A percentile compares a stretch with the other conserved stretches of the same genome.
Conservation (phyloP, 2,888 invertebrate species). For the Diloba caeruleocephala region DNA sequence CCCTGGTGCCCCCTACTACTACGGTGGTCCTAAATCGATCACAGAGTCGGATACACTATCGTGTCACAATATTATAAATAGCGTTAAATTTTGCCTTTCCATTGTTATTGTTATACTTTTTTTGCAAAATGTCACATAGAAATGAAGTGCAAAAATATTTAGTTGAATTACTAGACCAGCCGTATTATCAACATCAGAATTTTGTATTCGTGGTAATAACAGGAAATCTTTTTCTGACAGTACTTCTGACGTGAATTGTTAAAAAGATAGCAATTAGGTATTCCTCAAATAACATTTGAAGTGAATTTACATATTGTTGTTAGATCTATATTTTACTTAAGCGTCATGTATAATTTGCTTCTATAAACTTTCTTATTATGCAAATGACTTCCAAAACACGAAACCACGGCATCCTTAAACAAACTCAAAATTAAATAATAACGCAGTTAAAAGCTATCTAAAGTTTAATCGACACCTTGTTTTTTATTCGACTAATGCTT, state of each 20-base stretch:
- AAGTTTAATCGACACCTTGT: slow-evolving; percentile 81
- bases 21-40: slow-evolving; percentile 75
- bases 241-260: not conserved
- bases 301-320: slow-evolving; percentile 24
- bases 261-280: slow-evolving; percentile 15
- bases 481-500: slow-evolving; percentile 81
- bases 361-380: slow-evolving; percentile 56
- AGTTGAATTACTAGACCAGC: slow-evolving; percentile 34
- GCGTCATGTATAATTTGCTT: slow-evolving; percentile 47
- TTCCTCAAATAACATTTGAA: slow-evolving; percentile 24
- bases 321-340: slow-evolving; percentile 40
- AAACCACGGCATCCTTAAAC: slow-evolving; percentile 68
- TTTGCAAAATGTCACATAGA: slow-evolving; percentile 29
- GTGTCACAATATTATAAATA: slow-evolving; percentile 83
- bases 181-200: slow-evolving; percentile 38
- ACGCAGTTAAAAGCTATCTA: slow-evolving; percentile 79
- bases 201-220: slow-evolving; percentile 1
- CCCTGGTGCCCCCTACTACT: slow-evolving; percentile 61
- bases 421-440: slow-evolving; percentile 79
- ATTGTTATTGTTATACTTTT: slow-evolving; percentile 55
- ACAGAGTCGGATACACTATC: slow-evolving; percentile 50
- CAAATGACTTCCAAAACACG: slow-evolving; percentile 58
- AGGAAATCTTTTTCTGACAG: not conserved
- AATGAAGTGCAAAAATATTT: slow-evolving; percentile 25
- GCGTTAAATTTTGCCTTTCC: slow-evolving; percentile 69